phyloP scores from a whole-genome alignment of 1,140 invertebrate species.

The Steinernema khuongi region DNA sequence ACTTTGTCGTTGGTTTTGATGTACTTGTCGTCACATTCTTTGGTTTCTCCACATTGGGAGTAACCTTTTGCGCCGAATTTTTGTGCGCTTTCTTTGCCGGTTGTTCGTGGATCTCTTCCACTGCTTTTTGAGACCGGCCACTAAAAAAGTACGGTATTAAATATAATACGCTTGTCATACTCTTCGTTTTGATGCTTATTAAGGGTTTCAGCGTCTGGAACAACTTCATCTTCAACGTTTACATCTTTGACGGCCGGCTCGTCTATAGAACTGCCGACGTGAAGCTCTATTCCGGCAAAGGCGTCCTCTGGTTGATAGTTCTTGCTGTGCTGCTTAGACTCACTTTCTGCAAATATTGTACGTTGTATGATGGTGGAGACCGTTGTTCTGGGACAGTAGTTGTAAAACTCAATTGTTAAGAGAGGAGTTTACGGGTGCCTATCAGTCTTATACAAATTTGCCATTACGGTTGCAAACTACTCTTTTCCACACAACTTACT shows the following conservation, averaged over 20 bases:
- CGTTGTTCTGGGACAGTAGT: too few species aligned
- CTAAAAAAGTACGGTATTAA: not conserved
- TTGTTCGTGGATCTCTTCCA: not conserved
- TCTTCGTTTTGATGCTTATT: not conserved
- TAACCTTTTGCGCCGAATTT: not conserved
- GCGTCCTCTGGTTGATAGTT: not conserved
- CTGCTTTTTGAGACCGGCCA: not conserved
- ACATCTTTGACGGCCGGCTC: not conserved
- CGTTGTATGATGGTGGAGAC: too few species aligned
- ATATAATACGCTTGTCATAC: not conserved
- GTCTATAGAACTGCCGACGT: not conserved
- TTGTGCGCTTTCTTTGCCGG: not conserved
- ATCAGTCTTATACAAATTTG: too few species aligned
- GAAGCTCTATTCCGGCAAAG: not conserved
- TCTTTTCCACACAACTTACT: slow-evolving; percentile 21
- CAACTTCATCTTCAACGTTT: not conserved
- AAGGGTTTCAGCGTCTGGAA: not conserved
- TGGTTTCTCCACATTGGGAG: too few species aligned
- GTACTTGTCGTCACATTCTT: too few species aligned
- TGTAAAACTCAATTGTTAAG: too few species aligned
- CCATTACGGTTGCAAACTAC: too few species aligned
- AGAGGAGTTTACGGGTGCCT: too few species aligned
- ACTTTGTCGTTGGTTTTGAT: not conserved
- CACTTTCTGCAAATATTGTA: not conserved
- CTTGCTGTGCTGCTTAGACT: not conserved